Conservation (phyloP, 2,797 vertebrate species). For the Sitta carolinensis region DNA sequence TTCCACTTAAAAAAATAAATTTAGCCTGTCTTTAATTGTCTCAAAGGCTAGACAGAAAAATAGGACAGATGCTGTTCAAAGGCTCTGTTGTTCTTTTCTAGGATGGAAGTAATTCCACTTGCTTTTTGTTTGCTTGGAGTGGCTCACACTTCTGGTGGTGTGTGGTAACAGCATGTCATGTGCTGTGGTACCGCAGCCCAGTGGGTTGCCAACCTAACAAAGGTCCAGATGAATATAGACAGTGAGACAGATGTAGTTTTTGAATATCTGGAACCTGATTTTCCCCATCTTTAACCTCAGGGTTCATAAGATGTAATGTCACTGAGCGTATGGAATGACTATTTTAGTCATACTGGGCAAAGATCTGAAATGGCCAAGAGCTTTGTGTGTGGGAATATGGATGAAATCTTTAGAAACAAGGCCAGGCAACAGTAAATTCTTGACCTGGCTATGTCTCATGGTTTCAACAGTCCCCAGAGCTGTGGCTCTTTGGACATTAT, state of each 20-base stretch:
- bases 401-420: constrained; percentile 1
- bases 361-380: neutral
- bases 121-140: neutral
- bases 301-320: neutral
- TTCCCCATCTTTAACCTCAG: neutral
- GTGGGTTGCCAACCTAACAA: neutral
- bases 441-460: constrained; percentile 35
- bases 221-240: neutral
- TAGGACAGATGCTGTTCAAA: constrained; percentile 6
- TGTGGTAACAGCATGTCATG: neutral
- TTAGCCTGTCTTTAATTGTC: neutral
- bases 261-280: neutral
- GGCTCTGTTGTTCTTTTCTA: neutral
- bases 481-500: neutral
- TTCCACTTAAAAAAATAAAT: neutral
- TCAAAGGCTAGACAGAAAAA: neutral
- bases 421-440: constrained; percentile 12
- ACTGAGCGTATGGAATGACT: neutral
- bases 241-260: neutral
- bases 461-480: constrained; percentile 38
- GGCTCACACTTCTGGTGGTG: neutral
- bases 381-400: neutral
- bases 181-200: neutral
- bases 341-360: neutral
- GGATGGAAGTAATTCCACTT: neutral